Percentiles rank a stretch among this genome's conserved stretches.
Conservation (phyloP, 1,140 invertebrate genomes). For the Cotesia typhae region DNA sequence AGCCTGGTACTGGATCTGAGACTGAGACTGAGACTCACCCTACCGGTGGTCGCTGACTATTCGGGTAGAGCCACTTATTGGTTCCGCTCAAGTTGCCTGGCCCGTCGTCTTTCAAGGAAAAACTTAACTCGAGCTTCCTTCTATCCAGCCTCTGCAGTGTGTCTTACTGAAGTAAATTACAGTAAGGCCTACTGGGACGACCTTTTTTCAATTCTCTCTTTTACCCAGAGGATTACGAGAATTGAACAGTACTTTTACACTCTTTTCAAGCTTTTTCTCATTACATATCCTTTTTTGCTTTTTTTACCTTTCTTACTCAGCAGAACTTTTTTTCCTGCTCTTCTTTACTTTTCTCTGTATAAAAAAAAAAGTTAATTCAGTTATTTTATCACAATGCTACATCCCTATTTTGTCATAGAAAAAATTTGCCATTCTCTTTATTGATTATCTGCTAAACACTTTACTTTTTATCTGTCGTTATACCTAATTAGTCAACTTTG, state of each 20-base stretch:
- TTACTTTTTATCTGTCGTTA: no score
- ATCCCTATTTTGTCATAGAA: no score
- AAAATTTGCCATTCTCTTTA: no score
- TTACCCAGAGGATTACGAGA: constrained; percentile 27
- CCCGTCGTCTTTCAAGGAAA: constrained; percentile 27
- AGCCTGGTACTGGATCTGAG: no score
- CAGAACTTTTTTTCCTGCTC: not conserved
- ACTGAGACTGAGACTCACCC: not conserved
- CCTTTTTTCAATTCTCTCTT: constrained; percentile 13
- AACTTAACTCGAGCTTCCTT: constrained; percentile 13
- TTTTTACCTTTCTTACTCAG: constrained; percentile 6
- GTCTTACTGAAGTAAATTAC: not conserved
- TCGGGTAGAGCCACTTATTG: constrained; percentile 35
- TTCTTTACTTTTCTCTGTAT: not conserved
- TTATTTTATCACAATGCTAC: no score
- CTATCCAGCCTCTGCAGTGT: not conserved
- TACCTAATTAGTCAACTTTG: no score
- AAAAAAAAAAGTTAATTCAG: no score
- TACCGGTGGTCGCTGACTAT: not conserved
- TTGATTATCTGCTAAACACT: no score
- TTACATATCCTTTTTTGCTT: not conserved
- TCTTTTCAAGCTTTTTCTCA: constrained; percentile 10
- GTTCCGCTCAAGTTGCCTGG: constrained; percentile 34
- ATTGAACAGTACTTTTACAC: constrained; percentile 24
- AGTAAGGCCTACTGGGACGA: not conserved